Evolutionary conservation across 2,888 invertebrate species (phyloP).

Genomic region (Ceramica pisi): DNA sequence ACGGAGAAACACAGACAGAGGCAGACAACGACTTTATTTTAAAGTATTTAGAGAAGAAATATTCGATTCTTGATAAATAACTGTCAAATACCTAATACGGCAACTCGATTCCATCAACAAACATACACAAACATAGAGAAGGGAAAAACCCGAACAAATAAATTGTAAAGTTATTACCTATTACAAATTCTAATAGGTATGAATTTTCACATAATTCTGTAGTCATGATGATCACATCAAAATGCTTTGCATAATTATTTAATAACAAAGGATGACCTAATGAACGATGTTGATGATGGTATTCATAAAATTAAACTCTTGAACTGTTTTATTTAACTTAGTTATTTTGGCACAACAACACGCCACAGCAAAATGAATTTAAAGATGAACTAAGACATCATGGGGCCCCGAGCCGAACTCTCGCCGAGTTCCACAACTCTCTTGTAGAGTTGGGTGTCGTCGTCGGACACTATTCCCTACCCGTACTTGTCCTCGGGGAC

Average conservation of each 20-base stretch:
- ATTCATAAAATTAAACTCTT: background rate
- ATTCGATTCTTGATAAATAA: no score
- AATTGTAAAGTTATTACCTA: background rate
- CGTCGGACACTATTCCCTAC: no score
- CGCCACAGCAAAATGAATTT: background rate
- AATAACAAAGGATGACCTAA: slow-evolving; percentile 33
- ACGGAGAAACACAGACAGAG: no score
- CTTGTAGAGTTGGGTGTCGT: no score
- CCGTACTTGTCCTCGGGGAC: no score
- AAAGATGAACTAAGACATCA: background rate
- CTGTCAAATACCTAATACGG: no score
- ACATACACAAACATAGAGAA: background rate
- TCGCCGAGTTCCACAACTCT: no score
- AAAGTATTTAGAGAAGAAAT: no score
- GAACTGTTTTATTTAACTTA: background rate
- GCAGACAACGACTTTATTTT: no score
- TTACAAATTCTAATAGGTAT: background rate
- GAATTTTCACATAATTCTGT: slow-evolving; percentile 17
- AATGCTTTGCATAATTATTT: slow-evolving; percentile 13
- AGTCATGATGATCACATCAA: slow-evolving; percentile 22
- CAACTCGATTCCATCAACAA: no score
- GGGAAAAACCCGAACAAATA: background rate
- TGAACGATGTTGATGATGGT: background rate
- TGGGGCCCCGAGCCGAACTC: no score
- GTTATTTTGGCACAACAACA: background rate